phyloP scores from a whole-genome alignment of 2,797 vertebrate species.

The Allobates femoralis region DNA sequence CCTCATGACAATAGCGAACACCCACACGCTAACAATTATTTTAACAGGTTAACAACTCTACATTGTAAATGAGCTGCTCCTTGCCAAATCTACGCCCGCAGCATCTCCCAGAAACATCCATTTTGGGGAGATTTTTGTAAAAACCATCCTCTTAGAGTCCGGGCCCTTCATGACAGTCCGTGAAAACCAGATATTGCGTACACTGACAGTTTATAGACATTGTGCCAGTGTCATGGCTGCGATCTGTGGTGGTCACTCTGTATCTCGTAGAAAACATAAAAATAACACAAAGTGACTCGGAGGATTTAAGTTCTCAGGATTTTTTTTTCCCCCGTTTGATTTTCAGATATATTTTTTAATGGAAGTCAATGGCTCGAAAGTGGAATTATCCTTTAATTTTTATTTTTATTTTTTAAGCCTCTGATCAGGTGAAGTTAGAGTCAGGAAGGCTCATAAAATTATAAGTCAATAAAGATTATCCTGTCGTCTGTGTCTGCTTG shows the following conservation, averaged over 20 bases:
- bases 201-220: no score
- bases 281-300: neutral
- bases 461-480: constrained; percentile 50
- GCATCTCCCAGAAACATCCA: no score
- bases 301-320: neutral
- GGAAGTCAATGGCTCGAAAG: neutral
- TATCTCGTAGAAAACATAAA: neutral
- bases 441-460: constrained; percentile 27
- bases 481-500: constrained; percentile 23
- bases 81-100: no score
- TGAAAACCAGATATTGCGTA: no score
- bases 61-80: neutral
- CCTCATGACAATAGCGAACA: neutral
- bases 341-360: neutral
- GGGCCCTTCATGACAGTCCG: no score
- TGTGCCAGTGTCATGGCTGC: neutral
- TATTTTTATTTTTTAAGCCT: neutral
- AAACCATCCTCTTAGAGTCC: no score
- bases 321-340: neutral
- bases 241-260: neutral
- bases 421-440: neutral
- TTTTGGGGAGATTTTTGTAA: no score
- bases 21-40: constrained; percentile 6
- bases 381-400: neutral
- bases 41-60: constrained; percentile 8